Evolutionary conservation across 2,888 invertebrate genomes (phyloP).

Genomic region (Cheilosia soror): DNA sequence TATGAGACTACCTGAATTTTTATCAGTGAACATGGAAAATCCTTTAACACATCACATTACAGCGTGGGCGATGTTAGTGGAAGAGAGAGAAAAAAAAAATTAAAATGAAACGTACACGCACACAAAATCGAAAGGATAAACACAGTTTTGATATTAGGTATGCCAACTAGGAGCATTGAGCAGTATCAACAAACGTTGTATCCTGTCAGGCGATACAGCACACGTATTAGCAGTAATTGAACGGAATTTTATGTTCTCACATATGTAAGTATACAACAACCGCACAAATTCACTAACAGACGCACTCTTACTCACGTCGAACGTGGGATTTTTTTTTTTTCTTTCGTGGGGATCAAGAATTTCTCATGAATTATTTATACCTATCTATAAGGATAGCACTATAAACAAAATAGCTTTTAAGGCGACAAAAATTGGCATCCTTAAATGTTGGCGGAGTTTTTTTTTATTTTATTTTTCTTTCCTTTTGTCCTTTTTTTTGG

Average conservation of each 20-base stretch:
- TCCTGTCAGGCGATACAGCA: slow-evolving; percentile 33
- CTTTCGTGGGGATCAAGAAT: slow-evolving; percentile 44
- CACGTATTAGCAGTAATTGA: slow-evolving; percentile 58
- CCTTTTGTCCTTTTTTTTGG: slow-evolving; percentile 22
- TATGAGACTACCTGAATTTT: slow-evolving; percentile 16
- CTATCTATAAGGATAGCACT: slow-evolving; percentile 37
- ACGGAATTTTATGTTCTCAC: slow-evolving; percentile 67
- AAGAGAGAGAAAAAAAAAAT: background rate
- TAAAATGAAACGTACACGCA: background rate
- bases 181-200: slow-evolving; percentile 29
- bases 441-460: slow-evolving; percentile 32
- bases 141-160: slow-evolving; percentile 17
- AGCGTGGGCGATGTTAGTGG: slow-evolving; percentile 5
- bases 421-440: slow-evolving; percentile 68
- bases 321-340: slow-evolving; percentile 35
- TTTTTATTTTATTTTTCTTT: slow-evolving; percentile 12
- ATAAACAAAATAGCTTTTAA: slow-evolving; percentile 55
- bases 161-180: slow-evolving; percentile 4
- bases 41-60: slow-evolving; percentile 36
- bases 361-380: slow-evolving; percentile 59
- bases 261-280: slow-evolving; percentile 18
- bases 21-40: slow-evolving; percentile 52
- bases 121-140: slow-evolving; percentile 30
- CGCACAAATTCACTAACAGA: slow-evolving; percentile 42
- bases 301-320: slow-evolving; percentile 34